Evolutionary conservation across 2,888 invertebrate species (phyloP), one percentile per base, ranked within the genome.

Genomic region (Drosophila stalkeri): DNA sequence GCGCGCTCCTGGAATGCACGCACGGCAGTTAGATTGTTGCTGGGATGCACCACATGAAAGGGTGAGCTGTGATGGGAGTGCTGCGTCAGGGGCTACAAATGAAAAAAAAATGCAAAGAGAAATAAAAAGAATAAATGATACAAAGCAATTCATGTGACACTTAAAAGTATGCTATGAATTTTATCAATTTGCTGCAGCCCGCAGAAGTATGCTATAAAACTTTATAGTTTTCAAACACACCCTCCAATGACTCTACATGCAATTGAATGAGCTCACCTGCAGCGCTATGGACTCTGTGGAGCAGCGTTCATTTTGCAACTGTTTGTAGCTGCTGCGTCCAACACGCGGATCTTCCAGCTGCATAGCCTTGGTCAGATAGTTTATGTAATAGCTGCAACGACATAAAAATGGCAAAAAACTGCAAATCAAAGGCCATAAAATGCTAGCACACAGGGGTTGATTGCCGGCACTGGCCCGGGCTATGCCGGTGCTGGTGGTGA

Each of bases 331-430:
- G 73, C 54, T 86, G 76, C 94, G 94, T 62, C 94, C 93, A 81
- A 94, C 93, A 83, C 96, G 94, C 18, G 97, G 96, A 93, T 97
- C 97, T 89, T 96, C 96, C 95, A 97, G 95, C 85, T 96, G 95
- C 80, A 96, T 96, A 49, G 95, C 95, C 93, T 95, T 96, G 57
- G 95, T 96, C 73, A 94, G 94, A 91, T 95, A 96, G 92, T 97
- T 96, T 79, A 97, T 95, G 90, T 95, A 97, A 92, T 96, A 97
- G 86, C 97, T 97, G 92, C 37, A 83, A 88, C 39, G 72, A 73
- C 56, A 72, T 52, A 55, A 61, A 71, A 51, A 16, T 18, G 18
- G 49, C 33, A 51, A 80, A 73, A 77, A 74, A 77, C 47, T 74
- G 64, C 64, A 72, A 85, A 89, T 83, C 84, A 81, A 71, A 80